Conservation (phyloP, 2,888 invertebrate genomes). For the Melitaea athalia region DNA sequence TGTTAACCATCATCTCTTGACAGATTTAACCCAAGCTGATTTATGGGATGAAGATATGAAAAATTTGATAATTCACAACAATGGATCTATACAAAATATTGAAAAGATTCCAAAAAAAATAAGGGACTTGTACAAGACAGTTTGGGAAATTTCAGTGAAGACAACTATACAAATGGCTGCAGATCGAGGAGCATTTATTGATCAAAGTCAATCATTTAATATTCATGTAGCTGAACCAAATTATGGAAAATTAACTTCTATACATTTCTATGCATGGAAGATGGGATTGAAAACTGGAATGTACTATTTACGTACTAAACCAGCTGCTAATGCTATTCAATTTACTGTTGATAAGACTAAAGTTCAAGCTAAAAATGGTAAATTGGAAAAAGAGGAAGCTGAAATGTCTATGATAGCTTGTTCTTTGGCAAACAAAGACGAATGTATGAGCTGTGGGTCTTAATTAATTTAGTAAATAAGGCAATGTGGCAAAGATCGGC, state of each 20-base stretch:
- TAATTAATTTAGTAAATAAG: conserved; percentile 58
- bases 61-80: conserved; percentile 93
- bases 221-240: conserved; percentile 98
- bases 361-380: conserved; percentile 54
- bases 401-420: conserved; percentile 91
- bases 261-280: conserved; percentile 99
- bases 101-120: conserved; percentile 92
- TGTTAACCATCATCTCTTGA: conserved; percentile 97
- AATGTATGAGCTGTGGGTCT: conserved; percentile 93
- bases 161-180: conserved; percentile 97
- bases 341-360: conserved; percentile 96
- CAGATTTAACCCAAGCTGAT: conserved; percentile 94
- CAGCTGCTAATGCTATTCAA: conserved; percentile 97
- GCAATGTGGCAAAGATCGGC: too few relatives aligned
- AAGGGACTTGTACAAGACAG: conserved; percentile 95
- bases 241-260: conserved; percentile 96
- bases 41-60: conserved; percentile 98
- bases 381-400: conserved; percentile 61
- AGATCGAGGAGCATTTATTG: conserved; percentile 98
- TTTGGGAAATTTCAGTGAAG: conserved; percentile 98
- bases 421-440: conserved; percentile 93
- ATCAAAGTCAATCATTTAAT: conserved; percentile 99
- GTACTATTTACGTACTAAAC: conserved; percentile 98
- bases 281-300: conserved; percentile 98
- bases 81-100: conserved; percentile 96